Evolutionary conservation across 37 sponge, comb jelly and placozoan genomes (phyloP).

Genomic region (Dysidea cf. avara): DNA sequence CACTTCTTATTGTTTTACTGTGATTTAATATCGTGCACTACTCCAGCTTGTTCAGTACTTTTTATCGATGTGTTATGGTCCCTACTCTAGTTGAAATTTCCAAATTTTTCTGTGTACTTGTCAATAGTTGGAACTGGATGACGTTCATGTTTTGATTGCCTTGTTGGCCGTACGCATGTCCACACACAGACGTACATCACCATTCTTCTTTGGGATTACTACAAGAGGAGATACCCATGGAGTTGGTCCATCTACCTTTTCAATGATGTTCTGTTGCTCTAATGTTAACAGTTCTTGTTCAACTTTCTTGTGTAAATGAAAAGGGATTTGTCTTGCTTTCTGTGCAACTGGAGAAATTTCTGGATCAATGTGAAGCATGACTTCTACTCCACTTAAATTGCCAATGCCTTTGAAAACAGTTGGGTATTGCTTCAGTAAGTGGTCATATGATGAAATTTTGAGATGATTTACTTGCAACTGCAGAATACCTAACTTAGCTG

Average conservation of each 20-base stretch:
- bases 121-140: too few species aligned
- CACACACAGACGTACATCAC: slow-evolving; percentile 31
- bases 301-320: slow-evolving; percentile 45
- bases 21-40: too few species aligned
- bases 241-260: slow-evolving; percentile 46
- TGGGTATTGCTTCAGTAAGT: slow-evolving; percentile 12
- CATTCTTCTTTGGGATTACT: slow-evolving; percentile 46
- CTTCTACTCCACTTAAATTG: slow-evolving; percentile 29
- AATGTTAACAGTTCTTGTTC: slow-evolving; percentile 37
- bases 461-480: slow-evolving; percentile 19
- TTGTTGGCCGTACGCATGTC: slow-evolving; percentile 58
- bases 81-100: too few species aligned
- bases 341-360: slow-evolving; percentile 33
- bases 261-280: slow-evolving; percentile 33
- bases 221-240: slow-evolving; percentile 62
- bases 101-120: too few species aligned
- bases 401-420: slow-evolving; percentile 44
- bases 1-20: too few species aligned
- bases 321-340: slow-evolving; percentile 39
- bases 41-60: too few species aligned
- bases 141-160: slow-evolving; percentile 49
- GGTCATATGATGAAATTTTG: neutral
- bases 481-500: slow-evolving; percentile 21
- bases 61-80: too few species aligned
- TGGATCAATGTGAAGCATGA: slow-evolving; percentile 45